Percentiles rank a stretch among this genome's conserved stretches.
Evolutionary conservation across 2,113 vertebrate species (phyloP).

Genomic region (Polyodon spathula): DNA sequence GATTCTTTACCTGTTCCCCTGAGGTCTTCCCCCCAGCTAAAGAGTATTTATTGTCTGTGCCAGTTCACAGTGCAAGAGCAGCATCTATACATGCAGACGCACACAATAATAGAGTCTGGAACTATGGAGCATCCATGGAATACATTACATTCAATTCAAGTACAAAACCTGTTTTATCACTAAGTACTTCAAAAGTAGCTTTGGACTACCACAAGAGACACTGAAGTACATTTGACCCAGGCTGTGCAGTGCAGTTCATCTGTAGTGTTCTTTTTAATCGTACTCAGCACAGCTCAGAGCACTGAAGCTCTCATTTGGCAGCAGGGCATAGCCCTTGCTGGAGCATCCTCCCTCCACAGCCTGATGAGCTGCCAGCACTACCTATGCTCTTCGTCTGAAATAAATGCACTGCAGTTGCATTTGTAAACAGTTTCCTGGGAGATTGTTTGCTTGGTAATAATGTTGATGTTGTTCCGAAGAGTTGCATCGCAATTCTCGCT

Average conservation of each 20-base stretch:
- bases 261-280: not conserved
- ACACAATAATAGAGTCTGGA: no score
- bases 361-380: constrained; percentile 36
- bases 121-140: no score
- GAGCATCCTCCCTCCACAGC: not conserved
- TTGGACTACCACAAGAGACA: no score
- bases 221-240: no score
- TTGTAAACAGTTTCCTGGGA: constrained; percentile 35
- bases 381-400: constrained; percentile 49
- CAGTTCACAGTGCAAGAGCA: no score
- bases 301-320: constrained; percentile 2
- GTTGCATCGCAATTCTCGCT: constrained; percentile 5
- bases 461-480: constrained; percentile 21
- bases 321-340: not conserved
- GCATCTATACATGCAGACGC: no score
- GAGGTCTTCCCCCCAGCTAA: not conserved
- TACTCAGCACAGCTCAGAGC: not conserved
- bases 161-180: no score
- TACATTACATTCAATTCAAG: no score
- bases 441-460: constrained; percentile 34
- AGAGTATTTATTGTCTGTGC: no score
- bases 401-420: constrained; percentile 36
- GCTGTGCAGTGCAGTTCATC: no score
- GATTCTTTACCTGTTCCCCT: constrained; percentile 4
- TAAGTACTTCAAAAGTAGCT: no score